Base-by-base conservation (phyloP, 2,113 vertebrate species). In the Podarcis raffonei region DNA sequence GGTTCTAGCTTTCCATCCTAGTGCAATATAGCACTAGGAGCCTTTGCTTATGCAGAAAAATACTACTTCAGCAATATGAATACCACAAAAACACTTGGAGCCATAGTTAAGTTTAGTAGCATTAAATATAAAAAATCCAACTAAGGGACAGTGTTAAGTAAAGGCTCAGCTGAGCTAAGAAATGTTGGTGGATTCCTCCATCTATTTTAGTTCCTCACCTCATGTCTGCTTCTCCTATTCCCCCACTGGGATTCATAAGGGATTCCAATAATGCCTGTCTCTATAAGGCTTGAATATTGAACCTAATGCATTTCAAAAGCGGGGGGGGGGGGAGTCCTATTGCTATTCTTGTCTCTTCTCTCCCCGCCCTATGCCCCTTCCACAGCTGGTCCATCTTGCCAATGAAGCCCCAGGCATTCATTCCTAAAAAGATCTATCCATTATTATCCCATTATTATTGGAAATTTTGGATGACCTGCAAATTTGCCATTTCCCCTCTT, bases 211-310 rank as follows among this genome's bases (percentile, higher is more conserved):
- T 16, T 85, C 94, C 92, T 93, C 94, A 92, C 92, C 92, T 95
- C 94, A 92, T 91, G 92, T 92, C 94, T 94, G 94, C 92, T 95
- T 27, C 82, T 91, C 93, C 93, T 27, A 48, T 48, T 48, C 42
- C 90, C 92, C 94, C 92, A 92, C 94, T 66, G 92, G 92, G 92
- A 92, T 90, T 93, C 91, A 86, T 75, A 18, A 91, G 90, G 91
- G 90, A 83, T 92, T 65, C 90, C 95, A 91, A 94, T 90, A 93
- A 90, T 83, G 84, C 91, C 68, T 83, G 92, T 90, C 92, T 89
- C 94, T 92, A 92, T 93, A 93, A 95, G 95, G 92, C 92, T 95
- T 93, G 94, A 95, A 94, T 95, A 94, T 95, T 95, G 94, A 94
- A 94, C 94, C 94, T 88, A 90, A 62, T 62, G 59, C 18, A 20